Evolutionary conservation across 2,113 vertebrate genomes (phyloP).

Genomic region (Vicugna pacos): DNA sequence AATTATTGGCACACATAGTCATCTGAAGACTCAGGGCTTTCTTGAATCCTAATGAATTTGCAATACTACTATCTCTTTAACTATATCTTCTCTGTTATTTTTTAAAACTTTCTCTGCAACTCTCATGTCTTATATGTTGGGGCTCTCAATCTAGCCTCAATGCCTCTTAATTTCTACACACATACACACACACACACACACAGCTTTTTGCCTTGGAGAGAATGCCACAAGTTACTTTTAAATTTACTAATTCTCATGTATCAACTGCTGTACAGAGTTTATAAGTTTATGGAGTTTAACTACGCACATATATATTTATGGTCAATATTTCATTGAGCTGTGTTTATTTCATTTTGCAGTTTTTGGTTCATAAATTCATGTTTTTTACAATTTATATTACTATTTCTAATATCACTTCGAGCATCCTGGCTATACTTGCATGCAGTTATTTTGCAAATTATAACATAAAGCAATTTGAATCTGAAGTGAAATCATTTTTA

Average conservation of each 20-base stretch:
- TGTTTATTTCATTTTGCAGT: constrained; percentile 6
- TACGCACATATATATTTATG: neutral
- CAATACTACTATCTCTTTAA: neutral
- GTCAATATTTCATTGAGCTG: neutral
- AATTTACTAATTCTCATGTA: neutral
- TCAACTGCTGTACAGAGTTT: neutral
- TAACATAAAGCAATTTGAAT: neutral
- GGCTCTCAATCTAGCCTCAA: neutral
- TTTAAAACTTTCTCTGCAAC: neutral
- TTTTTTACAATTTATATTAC: neutral
- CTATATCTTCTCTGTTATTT: neutral
- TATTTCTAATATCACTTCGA: neutral
- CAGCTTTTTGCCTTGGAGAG: neutral
- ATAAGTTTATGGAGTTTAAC: neutral
- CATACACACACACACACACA: neutral
- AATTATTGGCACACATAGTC: neutral
- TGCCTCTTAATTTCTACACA: neutral
- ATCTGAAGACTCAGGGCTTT: neutral
- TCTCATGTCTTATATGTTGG: neutral
- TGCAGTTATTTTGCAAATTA: neutral
- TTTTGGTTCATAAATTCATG: neutral
- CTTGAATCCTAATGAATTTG: neutral
- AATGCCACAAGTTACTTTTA: neutral
- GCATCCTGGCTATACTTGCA: neutral
- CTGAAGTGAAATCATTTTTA: neutral